phyloP scores from a whole-genome alignment of 2,797 vertebrate species.

The Vespertilio murinus region DNA sequence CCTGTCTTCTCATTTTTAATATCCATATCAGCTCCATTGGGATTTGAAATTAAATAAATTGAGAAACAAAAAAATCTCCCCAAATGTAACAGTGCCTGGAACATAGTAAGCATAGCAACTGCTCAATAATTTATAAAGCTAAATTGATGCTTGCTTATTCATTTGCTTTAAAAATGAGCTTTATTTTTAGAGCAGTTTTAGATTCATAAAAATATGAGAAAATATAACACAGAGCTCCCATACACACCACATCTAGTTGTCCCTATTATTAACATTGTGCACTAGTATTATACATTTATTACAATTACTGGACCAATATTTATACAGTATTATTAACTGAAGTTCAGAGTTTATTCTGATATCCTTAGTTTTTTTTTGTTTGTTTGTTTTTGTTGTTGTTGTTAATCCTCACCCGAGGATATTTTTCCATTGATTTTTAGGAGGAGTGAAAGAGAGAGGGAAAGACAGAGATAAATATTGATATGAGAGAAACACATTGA shows the following conservation, averaged over 20 bases:
- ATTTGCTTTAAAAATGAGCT: not conserved
- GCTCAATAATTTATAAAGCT: conserved; percentile 19
- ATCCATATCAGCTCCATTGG: not conserved
- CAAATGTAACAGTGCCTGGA: not conserved
- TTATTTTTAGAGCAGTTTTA: conserved; percentile 13
- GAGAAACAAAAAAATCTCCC: not conserved
- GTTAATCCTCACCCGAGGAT: too few species aligned
- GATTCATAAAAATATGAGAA: not conserved
- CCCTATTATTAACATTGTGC: not conserved
- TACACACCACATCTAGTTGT: not conserved
- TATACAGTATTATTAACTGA: not conserved
- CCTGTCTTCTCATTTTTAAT: not conserved
- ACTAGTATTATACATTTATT: not conserved
- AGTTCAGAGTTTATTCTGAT: not conserved
- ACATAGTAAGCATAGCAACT: not conserved
- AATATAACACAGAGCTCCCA: not conserved
- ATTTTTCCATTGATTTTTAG: too few species aligned
- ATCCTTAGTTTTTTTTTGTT: not conserved
- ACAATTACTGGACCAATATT: not conserved
- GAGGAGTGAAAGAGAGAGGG: too few species aligned
- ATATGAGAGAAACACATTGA: too few species aligned
- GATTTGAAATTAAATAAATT: not conserved
- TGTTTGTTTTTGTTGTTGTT: too few species aligned
- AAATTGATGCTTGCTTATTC: not conserved
- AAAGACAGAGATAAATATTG: too few species aligned